phyloP scores from a whole-genome alignment of 2,113 vertebrate species.

The Alethe diademata region DNA sequence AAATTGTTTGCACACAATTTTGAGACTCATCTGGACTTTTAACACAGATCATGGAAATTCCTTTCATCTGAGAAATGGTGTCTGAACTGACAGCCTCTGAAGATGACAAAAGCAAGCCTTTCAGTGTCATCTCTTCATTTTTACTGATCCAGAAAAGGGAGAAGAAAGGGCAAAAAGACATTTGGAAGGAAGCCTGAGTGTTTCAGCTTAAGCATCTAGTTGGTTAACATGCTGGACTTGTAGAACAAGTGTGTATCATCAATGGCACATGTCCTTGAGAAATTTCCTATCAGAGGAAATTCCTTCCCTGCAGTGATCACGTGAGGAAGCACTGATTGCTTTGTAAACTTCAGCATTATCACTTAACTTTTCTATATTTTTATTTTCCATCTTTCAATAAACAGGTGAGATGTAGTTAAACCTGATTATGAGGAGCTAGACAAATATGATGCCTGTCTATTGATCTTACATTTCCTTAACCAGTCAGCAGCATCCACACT shows the following conservation, averaged over 20 bases:
- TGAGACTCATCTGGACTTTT: neutral
- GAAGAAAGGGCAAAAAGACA: neutral
- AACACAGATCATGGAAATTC: neutral
- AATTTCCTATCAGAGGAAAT: neutral
- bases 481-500: neutral
- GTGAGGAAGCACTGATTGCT: neutral
- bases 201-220: neutral
- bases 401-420: neutral
- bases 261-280: neutral
- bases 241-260: neutral
- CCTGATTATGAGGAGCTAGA: neutral
- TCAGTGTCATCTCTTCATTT: neutral
- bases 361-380: neutral
- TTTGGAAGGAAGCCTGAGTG: neutral
- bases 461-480: neutral
- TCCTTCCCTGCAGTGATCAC: neutral
- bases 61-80: neutral
- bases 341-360: neutral
- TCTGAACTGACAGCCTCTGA: neutral
- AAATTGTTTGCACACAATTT: neutral
- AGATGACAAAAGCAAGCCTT: neutral
- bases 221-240: neutral
- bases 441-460: neutral
- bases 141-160: neutral
- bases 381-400: neutral